Base-by-base conservation (phyloP, 1,140 invertebrate genomes). In the Conus betulinus region DNA sequence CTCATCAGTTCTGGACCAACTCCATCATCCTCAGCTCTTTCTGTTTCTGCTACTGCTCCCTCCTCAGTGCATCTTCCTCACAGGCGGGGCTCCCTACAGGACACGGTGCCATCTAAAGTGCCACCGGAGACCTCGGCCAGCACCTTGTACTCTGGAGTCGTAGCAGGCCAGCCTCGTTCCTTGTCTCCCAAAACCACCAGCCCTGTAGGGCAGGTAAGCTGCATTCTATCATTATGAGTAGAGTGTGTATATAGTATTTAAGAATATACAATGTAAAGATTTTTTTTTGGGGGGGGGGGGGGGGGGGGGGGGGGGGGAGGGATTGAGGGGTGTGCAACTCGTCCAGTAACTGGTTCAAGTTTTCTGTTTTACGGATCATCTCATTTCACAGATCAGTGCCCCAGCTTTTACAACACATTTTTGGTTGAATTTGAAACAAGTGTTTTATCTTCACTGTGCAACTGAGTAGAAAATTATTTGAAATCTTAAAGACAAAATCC, bases 121-220 rank as follows among this genome's bases (percentile, higher is more conserved):
- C 91, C 91, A 52, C 91, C 91, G 13, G 87, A 83, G 51, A 89
- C 91, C 8, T 82, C 88, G 5, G 63, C 71, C 25, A 86, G 79
- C 53, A 85, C 89, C 23, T 71, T 91, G 53, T 90, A 89, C 63
- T 83, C 90, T 23, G 92, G 90, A 25, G 91, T 91, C 11, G 91
- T 93, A 1, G 87, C 88, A 39, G 89, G 88, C 13, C 91, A 90
- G 55, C 91, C 92, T 15, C 76, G 74, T 25, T 90, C 92, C 3
- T 85, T 93, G 84, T 90, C 91, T 39, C 91, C 91, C 25, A 90
- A 90, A 39, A 89, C 89, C 53, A 88, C 92, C 15, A 91, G 90
- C 52, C 92, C 91, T 55, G 90, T 89, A 78, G 92, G 92, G 11
- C 92, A 92, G 91, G 92, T 92, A 39, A 88, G 88, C 52, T 83